Percentiles rank a stretch among this genome's conserved stretches.
phyloP scores from a whole-genome alignment of 2,888 invertebrate genomes.

The Nasonia oneida region DNA sequence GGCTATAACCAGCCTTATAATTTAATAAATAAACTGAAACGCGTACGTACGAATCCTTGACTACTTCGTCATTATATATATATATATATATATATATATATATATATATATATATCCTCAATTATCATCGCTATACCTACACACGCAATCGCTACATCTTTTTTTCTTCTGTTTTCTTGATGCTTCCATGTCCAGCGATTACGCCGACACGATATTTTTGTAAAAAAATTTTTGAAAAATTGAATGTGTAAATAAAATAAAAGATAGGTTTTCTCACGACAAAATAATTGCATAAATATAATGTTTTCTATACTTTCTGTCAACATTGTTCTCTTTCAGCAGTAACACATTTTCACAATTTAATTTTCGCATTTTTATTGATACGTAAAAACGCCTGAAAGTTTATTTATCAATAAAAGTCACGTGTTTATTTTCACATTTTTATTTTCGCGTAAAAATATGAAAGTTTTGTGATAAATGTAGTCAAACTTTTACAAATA shows the following conservation, averaged over 20 bases:
- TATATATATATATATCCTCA: too few species aligned
- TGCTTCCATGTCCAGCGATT: slow-evolving; percentile 1
- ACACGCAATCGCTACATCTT: neutral
- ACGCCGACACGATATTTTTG: slow-evolving; percentile 45
- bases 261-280: slow-evolving; percentile 3
- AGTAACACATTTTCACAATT: slow-evolving; percentile 1
- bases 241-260: slow-evolving; percentile 54
- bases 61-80: slow-evolving; percentile 56
- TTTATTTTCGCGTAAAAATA: slow-evolving; percentile 34
- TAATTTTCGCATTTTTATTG: slow-evolving; percentile 35
- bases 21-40: slow-evolving; percentile 79
- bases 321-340: neutral
- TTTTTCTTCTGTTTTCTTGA: slow-evolving; percentile 22
- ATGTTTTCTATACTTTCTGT: neutral
- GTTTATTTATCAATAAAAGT: slow-evolving; percentile 7
- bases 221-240: slow-evolving; percentile 53
- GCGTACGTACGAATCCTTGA: slow-evolving; percentile 75
- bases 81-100: too few species aligned
- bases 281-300: slow-evolving; percentile 19
- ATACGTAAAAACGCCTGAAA: slow-evolving; percentile 29
- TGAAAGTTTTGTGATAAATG: slow-evolving; percentile 39
- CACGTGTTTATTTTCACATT: slow-evolving; percentile 38
- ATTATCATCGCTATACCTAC: neutral
- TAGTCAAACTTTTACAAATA: neutral
- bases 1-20: slow-evolving; percentile 66